Evolutionary conservation across 2,797 vertebrate species (phyloP).

Genomic region (Phataginus tricuspis): DNA sequence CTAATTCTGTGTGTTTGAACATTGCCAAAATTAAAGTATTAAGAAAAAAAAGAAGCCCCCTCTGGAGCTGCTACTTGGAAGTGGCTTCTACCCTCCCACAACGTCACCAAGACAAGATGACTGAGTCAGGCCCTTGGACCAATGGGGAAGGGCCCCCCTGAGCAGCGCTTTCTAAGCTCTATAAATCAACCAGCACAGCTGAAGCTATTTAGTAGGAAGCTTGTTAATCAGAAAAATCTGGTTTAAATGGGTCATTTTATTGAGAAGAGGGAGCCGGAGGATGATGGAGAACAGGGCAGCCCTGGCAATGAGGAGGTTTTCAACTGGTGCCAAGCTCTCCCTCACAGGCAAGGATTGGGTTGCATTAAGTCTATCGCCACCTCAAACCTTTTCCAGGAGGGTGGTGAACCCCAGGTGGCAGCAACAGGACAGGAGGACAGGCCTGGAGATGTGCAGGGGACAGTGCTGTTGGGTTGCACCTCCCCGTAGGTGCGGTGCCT

Average conservation of each 20-base stretch:
- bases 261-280: slow-evolving; percentile 73
- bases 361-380: neutral
- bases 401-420: neutral
- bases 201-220: slow-evolving; percentile 76
- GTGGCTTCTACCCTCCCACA: neutral
- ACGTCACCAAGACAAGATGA: neutral
- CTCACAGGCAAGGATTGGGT: slow-evolving; percentile 54
- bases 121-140: neutral
- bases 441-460: neutral
- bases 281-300: slow-evolving; percentile 71
- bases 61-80: neutral
- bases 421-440: neutral
- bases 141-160: neutral
- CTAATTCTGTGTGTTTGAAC: neutral
- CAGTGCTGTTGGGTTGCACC: neutral
- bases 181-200: slow-evolving; percentile 76
- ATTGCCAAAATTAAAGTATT: slow-evolving; percentile 19
- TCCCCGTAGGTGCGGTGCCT: neutral
- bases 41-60: neutral
- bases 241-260: slow-evolving; percentile 80
- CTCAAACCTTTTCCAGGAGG: neutral
- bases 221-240: slow-evolving; percentile 80
- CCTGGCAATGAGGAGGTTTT: slow-evolving; percentile 65
- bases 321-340: slow-evolving; percentile 58
- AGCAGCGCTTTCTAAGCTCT: neutral